Conservation (phyloP, 2,888 invertebrate species). For the Tinea trinotella region DNA sequence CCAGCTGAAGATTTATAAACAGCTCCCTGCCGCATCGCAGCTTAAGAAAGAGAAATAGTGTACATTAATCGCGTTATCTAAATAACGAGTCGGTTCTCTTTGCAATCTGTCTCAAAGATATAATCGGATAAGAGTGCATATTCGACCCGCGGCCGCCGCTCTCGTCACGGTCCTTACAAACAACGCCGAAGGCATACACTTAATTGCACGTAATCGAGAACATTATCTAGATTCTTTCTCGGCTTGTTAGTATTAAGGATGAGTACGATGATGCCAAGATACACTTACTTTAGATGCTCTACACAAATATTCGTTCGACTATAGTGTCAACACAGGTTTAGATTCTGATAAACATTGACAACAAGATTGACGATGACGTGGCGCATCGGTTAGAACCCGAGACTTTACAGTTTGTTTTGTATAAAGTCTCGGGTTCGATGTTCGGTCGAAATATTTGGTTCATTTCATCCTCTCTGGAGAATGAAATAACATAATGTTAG, state of each 20-base stretch:
- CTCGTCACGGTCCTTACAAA: conserved; percentile 33
- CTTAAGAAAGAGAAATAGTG: conserved; percentile 17
- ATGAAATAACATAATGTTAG: no score
- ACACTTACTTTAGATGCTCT: no score
- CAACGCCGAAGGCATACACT: conserved; percentile 35
- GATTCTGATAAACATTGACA: no score
- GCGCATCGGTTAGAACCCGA: no score
- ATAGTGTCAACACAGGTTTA: no score
- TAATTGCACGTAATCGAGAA: conserved; percentile 49
- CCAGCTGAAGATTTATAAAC: conserved; percentile 7
- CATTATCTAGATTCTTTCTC: conserved; percentile 50
- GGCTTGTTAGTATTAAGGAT: conserved; percentile 38
- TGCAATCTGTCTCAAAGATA: conserved; percentile 45
- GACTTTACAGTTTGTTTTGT: no score
- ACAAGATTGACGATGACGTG: no score
- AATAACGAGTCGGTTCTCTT: conserved; percentile 38
- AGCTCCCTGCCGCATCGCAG: conserved; percentile 11
- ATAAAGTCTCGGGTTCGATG: no score
- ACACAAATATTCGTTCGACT: no score
- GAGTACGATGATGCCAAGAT: background rate
- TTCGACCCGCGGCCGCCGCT: conserved; percentile 11
- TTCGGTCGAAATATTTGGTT: no score
- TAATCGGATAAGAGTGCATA: conserved; percentile 28
- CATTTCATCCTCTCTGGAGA: no score
- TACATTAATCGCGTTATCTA: conserved; percentile 44